Evolutionary conservation across 2,888 invertebrate species (phyloP).

Genomic region (Ochropacha duplaris): DNA sequence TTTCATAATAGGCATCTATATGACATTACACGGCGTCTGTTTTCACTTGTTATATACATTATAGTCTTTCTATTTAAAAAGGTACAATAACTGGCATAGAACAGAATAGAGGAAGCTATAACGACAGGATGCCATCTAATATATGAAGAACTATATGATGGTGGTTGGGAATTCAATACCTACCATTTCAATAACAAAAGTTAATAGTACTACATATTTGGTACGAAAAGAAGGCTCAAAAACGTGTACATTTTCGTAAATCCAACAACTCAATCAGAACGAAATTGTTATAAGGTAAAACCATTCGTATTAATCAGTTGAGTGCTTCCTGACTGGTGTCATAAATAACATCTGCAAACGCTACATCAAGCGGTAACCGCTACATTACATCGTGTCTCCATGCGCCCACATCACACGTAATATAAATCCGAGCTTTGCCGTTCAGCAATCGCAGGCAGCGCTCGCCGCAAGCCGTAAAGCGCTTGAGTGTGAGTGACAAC

Average conservation of each 20-base stretch:
- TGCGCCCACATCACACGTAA: conserved; percentile 12
- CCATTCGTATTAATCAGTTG: conserved; percentile 2
- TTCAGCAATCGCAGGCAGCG: conserved; percentile 15
- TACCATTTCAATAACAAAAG: no score
- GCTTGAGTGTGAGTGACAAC: conserved; percentile 2
- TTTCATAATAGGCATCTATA: background rate
- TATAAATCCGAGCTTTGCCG: conserved; percentile 27
- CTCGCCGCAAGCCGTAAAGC: conserved; percentile 1
- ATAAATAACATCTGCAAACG: background rate
- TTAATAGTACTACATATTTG: background rate
- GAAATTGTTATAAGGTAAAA: background rate
- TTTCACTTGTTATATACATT: no score
- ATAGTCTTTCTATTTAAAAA: no score
- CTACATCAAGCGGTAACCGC: conserved; percentile 7
- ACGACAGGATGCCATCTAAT: no score
- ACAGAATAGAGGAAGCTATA: no score
- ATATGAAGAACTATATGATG: no score
- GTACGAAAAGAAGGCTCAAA: background rate
- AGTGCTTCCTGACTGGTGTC: background rate
- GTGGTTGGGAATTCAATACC: no score
- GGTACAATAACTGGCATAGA: no score
- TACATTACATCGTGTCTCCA: conserved; percentile 5
- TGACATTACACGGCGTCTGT: no score
- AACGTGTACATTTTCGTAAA: background rate
- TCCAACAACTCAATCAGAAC: background rate